These are phyloP conservation scores for Hippocampus kuda DNA, from an alignment of 2,797 vertebrate species.

Conservation along the genomic window DNA sequence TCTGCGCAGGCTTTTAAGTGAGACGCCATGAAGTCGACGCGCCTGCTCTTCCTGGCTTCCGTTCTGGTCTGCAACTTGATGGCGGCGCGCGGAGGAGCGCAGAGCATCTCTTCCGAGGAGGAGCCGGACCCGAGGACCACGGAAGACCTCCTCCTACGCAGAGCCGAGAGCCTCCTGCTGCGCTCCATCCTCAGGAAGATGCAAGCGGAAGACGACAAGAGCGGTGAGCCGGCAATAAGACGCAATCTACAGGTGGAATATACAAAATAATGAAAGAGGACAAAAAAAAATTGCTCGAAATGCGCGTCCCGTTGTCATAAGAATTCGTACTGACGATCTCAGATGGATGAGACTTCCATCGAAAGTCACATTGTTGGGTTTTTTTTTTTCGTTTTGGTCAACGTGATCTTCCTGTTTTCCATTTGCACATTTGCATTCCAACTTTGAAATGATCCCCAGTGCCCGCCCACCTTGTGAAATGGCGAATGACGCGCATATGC, in stretches of 20 bases:
- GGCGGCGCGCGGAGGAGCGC: conserved; percentile 49
- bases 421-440: background rate
- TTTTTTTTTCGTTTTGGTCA: too few relatives aligned
- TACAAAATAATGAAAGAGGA: background rate
- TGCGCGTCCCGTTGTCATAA: background rate
- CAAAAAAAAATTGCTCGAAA: background rate
- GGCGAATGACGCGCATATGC: background rate
- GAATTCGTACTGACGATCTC: background rate
- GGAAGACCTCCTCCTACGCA: conserved; percentile 68
- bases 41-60: conserved; percentile 66
- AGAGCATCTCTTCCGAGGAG: conserved; percentile 60
- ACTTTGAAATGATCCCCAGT: background rate
- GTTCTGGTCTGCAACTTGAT: conserved; percentile 59
- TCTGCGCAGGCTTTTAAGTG: conserved; percentile 23
- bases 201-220: conserved; percentile 61
- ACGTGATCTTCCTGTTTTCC: too few relatives aligned
- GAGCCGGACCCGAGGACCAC: conserved; percentile 55
- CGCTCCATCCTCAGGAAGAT: conserved; percentile 68
- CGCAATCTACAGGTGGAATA: background rate
- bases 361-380: background rate
- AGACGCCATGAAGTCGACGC: conserved; percentile 66
- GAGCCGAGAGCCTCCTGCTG: conserved; percentile 68
- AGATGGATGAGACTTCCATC: background rate
- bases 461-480: background rate
- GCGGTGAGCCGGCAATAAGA: conserved; percentile 49